A percentile compares a stretch with the other conserved stretches of the same genome.
phyloP scores from a whole-genome alignment of 2,113 vertebrate genomes.

The Rhagologus leucostigma region DNA sequence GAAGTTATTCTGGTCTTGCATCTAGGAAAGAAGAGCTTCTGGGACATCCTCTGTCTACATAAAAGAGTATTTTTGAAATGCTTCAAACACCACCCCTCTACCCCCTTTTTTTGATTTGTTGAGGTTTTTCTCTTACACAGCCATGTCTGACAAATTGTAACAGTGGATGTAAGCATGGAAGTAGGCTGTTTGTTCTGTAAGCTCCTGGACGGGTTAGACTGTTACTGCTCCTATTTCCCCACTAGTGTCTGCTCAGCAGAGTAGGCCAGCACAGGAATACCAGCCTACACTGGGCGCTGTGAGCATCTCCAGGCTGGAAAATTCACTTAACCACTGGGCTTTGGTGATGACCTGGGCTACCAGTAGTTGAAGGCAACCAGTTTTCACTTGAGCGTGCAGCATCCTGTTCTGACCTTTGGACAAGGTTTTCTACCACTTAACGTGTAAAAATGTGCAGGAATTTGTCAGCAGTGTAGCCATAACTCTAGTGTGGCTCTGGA shows the following conservation, averaged over 20 bases:
- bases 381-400: background rate
- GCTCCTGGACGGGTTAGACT: background rate
- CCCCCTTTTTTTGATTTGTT: background rate
- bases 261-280: background rate
- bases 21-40: background rate
- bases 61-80: background rate
- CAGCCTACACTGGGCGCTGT: accelerated
- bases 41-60: background rate
- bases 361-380: background rate
- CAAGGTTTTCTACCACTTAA: background rate
- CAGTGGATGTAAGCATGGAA: background rate
- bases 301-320: background rate
- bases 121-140: background rate
- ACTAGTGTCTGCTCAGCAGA: background rate
- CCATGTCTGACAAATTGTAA: background rate
- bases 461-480: background rate
- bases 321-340: background rate
- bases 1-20: background rate
- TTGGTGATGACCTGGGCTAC: background rate
- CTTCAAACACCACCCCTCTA: background rate
- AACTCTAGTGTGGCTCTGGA: background rate
- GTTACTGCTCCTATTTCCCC: background rate
- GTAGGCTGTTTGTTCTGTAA: background rate
- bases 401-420: background rate
- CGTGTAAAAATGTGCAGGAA: background rate